Base-by-base conservation (phyloP, 2,797 vertebrate genomes). In the Artibeus lituratus region DNA sequence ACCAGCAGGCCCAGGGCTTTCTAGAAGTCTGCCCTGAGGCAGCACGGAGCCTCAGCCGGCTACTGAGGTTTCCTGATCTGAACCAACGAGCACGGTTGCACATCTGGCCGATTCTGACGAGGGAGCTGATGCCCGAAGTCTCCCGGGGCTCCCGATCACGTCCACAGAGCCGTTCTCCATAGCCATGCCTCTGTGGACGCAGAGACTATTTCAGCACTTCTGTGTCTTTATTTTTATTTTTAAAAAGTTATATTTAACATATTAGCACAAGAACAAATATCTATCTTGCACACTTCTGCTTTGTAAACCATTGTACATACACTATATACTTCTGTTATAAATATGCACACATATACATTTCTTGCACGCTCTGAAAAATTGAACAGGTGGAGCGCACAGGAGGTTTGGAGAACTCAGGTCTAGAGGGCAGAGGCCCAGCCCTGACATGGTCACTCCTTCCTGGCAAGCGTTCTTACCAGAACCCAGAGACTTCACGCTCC, bases 51-150 rank as follows among this genome's bases (percentile, higher is more conserved):
- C 62, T 29, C 14, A n/a, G 67, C 76, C 74, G 18, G 53, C 19
- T 22, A 29, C 94, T n/a, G 8, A 91, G 78, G 59, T 97, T 96
- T 98, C 97, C 96, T 97, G 82, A 91, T 95, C 94, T 97, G 94
- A 97, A 97, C 97, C 95, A 97, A 16, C 57, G 16, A 87, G 51
- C 53, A 73, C 51, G 73, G 32, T 77, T 12, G 8, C 22, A 96
- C 82, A 91, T 83, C 81, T 97, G 92, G 85, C 82, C 83, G 84
- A 26, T 51, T 87, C 94, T 22, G 73, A 80, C 49, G 42, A 81
- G 57, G 49, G 80, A 51, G 37, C 14, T 8, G 5, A 49, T 37
- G 62, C 89, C 92, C 65, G 37, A 12, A 62, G 37, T 76, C 77
- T 26, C 3, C 57, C 67, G 74, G 65, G 87, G 35, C 65, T 91